Evolutionary conservation across 2,113 vertebrate genomes (phyloP), one percentile per base, ranked within the genome.

Genomic region (Malurus melanocephalus): DNA sequence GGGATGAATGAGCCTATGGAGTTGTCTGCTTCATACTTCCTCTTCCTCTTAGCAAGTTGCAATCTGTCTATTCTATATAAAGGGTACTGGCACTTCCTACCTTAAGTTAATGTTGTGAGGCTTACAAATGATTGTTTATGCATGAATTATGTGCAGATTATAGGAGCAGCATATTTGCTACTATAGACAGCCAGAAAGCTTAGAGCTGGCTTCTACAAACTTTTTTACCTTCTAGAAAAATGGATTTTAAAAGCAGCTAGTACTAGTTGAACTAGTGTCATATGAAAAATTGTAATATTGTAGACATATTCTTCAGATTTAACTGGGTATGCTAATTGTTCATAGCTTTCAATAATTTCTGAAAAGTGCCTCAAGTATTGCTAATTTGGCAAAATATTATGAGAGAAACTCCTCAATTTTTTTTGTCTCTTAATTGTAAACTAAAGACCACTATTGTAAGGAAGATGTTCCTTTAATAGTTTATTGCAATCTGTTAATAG

Each of bases 391-490:
- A 79, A 93, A 94, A 88, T 86, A 51, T 40, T 83, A 15, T 65
- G 77, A 69, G n/a, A 72, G 43, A 91, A 73, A 5, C 2, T 7
- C 11, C 8, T 78, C 13, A 7, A 33, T 87, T 81, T 87, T 81
- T 81, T 86, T 88, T 22, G 56, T 68, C n/a, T 88, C 33, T 92
- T 92, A 73, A 81, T 65, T 85, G 59, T 85, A 86, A 85, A 87
- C 43, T 86, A 65, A 86, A 78, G 38, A 69, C 55, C 30, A 61
- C 6, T 85, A 38, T 59, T 87, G 13, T 76, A 78, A 88, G 43
- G 28, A 88, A 28, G 81, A 40, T 42, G 4, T 60, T 83, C 7
- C 75, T 85, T 57, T 80, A 71, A 49, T 61, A 93, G 57, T 65
- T 78, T 57, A 45, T 84, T 78, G 26, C 65, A 68, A 38, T 66